Base-by-base conservation (phyloP, 2,797 vertebrate genomes). In the Muscicapa striata region DNA sequence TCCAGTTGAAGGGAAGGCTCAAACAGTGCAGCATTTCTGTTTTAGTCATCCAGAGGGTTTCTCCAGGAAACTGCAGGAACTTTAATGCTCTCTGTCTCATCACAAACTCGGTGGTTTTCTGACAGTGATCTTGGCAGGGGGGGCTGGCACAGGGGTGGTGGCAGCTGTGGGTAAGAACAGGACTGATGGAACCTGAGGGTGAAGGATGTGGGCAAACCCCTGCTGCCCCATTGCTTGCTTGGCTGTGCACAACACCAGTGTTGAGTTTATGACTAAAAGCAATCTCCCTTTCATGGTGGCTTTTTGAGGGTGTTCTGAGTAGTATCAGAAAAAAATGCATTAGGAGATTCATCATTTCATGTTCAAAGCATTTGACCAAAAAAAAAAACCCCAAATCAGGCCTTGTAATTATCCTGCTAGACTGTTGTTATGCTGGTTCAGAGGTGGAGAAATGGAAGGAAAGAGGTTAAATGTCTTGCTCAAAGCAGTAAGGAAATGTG, bases 401-500 rank as follows among this genome's bases (percentile, higher is more conserved):
- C 54, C 23, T 43, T 64, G 59, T 87, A 83, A 91, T 94, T 95
- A 51, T 55, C 87, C 64, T 80, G 34, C 49, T 84, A 51, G 86
- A 13, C 58, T 84, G 49, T 62, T 84, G 58, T 94, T 87, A 3
- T 40, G 59, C n/a, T 85, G 29, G 67, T 89, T 94, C 85, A 91
- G 78, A 90, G 81, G 81, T 93, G 74, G 89, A 83, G 87, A 77
- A 91, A 78, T 94, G 63, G 76, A 94, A 62, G 54, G 38, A 92
- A 74, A 89, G 79, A 93, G 73, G 78, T 93, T 93, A 89, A 96
- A 95, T 81, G 46, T 62, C 82, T 78, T 72, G 29, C 69, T 80
- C 66, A 74, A 66, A 93, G 64, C 58, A 74, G 58, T 32, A 63
- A 95, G 93, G 87, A 95, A 96, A 16, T 87, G 67, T 93, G 90